Evolutionary conservation across 2,888 invertebrate species (phyloP), one percentile per base, ranked within the genome.

Genomic region (Nomada fucata): DNA sequence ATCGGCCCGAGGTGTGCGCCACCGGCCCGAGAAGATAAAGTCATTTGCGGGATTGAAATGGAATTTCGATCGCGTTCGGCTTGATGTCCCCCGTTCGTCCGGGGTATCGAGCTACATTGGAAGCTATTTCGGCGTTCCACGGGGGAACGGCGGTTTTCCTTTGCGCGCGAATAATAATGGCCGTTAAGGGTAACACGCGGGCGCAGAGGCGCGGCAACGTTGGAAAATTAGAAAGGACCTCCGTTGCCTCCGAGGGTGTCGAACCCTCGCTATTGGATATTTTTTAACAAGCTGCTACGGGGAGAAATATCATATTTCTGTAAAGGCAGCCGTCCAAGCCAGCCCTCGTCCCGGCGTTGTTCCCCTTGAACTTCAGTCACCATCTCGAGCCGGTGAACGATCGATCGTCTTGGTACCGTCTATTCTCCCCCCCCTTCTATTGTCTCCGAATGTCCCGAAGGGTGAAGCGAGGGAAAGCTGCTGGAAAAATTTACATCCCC

Each of bases 291-390:
- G 90, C 90, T 81, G 76, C 82, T 61, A 79, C 73, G 82, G 85
- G 80, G 86, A 72, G 86, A 89, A 91, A 91, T 91, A 91, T 91
- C 89, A 90, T 91, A 91, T 90, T 92, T 91, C 91, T 88, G 90
- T 90, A 88, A 91, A 91, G 90, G 88, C 86, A 55, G 81, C 67
- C 79, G 70, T 81, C 69, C 63, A 47, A 61, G 15, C 67, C 63
- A 64, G 36, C 61, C 26, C 52, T 23, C 44, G 60, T 65, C 65
- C 50, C 55, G 3, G 53, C 42, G 36, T 44, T 26, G 71, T 57
- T 74, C 84, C 88, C 88, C 89, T 88, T 89, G 85, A 87, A 88
- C 78, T 79, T 82, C 74, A 74, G 82, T 79, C 86, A 84, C 80
- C 84, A 82, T 84, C 85, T 82, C 86, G 83, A 82, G 84, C 79